These are phyloP conservation scores for Tragelaphus imberbis DNA, from an alignment of 2,113 vertebrate species.

Conservation along the genomic window DNA sequence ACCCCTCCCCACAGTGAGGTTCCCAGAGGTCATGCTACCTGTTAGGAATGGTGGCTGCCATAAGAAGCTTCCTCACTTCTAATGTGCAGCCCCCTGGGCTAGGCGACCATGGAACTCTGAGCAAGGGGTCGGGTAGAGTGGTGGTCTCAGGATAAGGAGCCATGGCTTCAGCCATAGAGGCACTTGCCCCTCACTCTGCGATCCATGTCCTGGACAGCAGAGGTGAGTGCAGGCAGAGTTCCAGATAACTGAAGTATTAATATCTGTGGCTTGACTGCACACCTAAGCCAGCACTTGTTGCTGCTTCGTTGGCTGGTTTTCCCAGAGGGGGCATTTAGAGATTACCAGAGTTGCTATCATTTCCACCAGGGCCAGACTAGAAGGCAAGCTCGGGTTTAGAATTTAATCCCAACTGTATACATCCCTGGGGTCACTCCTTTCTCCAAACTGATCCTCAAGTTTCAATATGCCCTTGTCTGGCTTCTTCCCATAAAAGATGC, in stretches of 20 bases:
- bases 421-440: neutral
- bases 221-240: neutral
- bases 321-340: neutral
- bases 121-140: fast-evolving
- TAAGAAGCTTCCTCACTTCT: neutral
- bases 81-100: neutral
- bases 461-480: neutral
- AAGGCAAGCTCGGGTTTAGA: neutral
- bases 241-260: neutral
- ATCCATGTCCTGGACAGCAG: neutral
- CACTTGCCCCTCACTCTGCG: neutral
- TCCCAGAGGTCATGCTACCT: neutral
- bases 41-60: neutral
- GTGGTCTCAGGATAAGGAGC: too few relatives aligned
- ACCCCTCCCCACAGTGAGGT: neutral
- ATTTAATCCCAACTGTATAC: neutral
- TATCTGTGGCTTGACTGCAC: neutral
- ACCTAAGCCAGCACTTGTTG: neutral
- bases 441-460: neutral
- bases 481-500: neutral
- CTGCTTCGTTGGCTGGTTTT: neutral
- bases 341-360: neutral
- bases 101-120: neutral
- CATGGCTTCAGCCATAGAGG: neutral
- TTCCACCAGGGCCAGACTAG: neutral